Evolutionary conservation across 2,888 invertebrate genomes (phyloP), one percentile per base, ranked within the genome.

Genomic region (Diplolepis rosae): DNA sequence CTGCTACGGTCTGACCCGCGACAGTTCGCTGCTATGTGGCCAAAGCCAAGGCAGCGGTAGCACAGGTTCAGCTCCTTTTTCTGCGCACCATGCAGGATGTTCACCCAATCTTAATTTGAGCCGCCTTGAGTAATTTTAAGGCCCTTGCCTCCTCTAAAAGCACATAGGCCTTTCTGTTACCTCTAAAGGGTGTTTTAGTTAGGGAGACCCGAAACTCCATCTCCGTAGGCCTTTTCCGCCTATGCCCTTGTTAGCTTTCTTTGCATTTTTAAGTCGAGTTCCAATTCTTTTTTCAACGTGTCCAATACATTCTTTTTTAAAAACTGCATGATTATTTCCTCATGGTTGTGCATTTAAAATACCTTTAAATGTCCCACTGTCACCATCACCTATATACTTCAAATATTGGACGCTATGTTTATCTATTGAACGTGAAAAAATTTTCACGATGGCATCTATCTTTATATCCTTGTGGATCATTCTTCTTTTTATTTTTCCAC

Each of bases 221-320:
- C 18, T 48, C 6, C 48, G 18, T 48, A 7, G 15, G 15, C 48
- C 48, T 65, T 68, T 56, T 71, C 77, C 77, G 4, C 74, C 70
- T 15, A 72, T 50, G 24, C 56, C 67, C 48, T 70, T 70, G 0
- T 66, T 71, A 4, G n/a, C 69, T 67, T 75, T 75, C 65, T 69
- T 71, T 32, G 72, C 27, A 67, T 74, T 71, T 2, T 68, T 51
- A 0, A 74, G 69, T 4, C 74, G 61, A 1, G 68, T 72, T 13
- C 71, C 73, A 61, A 75, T 68, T 2, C 71, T 1, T 66, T 75
- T 74, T 51, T 74, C 71, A n/a, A 73, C 74, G 45, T 75, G 71
- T 42, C 69, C 73, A 2, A 77, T 61, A 30, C 74, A 72, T 51
- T 74, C 70, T 30, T 70, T 67, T 70, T 76, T 70, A 32, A 54